Conservation (phyloP, 2,113 vertebrate genomes). For the Bubo bubo region DNA sequence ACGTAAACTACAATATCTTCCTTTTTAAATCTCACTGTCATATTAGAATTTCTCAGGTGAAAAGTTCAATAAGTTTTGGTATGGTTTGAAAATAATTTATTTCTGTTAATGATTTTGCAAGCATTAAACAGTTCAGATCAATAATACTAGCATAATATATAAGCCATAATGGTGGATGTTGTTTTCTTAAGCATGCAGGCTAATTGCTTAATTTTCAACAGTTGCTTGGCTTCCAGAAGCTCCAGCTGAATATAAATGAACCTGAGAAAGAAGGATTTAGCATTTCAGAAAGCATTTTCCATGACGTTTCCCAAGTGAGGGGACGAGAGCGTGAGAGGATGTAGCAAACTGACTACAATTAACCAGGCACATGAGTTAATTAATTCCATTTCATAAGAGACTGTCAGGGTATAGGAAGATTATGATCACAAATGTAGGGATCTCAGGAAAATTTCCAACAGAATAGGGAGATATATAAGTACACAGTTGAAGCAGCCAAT, state of each 20-base stretch:
- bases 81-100: not conserved
- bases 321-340: not conserved
- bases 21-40: not conserved
- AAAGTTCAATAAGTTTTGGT: not conserved
- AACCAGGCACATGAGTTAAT: not conserved
- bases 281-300: slow-evolving; percentile 45
- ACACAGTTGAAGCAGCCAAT: not conserved
- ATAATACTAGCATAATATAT: not conserved
- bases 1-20: not conserved
- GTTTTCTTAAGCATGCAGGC: not conserved
- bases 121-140: not conserved
- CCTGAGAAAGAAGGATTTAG: slow-evolving; percentile 22
- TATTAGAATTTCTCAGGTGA: not conserved
- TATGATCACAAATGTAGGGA: not conserved
- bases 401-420: not conserved
- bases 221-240: slow-evolving; percentile 18
- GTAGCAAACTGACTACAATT: not conserved
- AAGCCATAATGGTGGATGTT: not conserved
- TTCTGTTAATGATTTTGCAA: not conserved
- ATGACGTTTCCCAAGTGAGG: not conserved
- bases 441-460: not conserved
- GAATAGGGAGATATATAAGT: not conserved
- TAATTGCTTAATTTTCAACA: slow-evolving; percentile 46
- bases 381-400: not conserved
- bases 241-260: slow-evolving; percentile 44